A percentile compares a stretch with the other conserved stretches of the same genome.
These are phyloP conservation scores for Myrmecobius fasciatus DNA, from an alignment of 2,113 vertebrate genomes.

Conservation along the genomic window DNA sequence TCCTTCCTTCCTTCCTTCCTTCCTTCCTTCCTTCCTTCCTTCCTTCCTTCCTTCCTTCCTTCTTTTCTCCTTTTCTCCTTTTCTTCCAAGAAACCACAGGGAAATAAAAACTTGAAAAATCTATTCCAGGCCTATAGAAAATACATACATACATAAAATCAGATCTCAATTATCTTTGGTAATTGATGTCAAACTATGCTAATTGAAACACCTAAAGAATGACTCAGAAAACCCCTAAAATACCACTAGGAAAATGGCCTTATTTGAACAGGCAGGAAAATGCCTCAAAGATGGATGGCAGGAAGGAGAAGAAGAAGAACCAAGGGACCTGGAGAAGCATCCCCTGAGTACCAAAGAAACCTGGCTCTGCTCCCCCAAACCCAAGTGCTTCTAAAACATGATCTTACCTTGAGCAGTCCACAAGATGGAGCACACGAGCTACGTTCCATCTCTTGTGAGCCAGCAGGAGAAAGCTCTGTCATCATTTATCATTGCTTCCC, in stretches of 20 bases:
- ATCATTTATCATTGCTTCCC: conserved; percentile 47
- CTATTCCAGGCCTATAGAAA: background rate
- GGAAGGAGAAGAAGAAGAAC: background rate
- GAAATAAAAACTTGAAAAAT: background rate
- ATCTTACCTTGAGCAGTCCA: conserved; percentile 39
- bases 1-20: background rate
- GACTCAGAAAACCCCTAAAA: background rate
- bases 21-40: background rate
- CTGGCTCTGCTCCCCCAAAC: background rate
- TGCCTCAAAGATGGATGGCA: background rate
- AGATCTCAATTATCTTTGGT: background rate
- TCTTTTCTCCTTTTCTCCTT: background rate
- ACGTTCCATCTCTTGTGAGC: background rate
- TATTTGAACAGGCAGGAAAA: background rate
- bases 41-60: background rate
- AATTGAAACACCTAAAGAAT: background rate
- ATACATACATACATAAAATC: background rate
- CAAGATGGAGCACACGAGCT: conserved; percentile 83
- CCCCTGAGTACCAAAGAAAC: background rate
- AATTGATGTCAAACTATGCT: background rate
- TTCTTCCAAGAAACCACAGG: background rate
- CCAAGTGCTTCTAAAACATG: background rate
- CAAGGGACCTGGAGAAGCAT: background rate
- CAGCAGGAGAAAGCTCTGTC: conserved; percentile 17
- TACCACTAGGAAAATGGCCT: conserved; percentile 28